Percentiles rank a stretch among this genome's conserved stretches.
phyloP scores from a whole-genome alignment of 2,113 vertebrate species.

The Ochotona curzoniae region DNA sequence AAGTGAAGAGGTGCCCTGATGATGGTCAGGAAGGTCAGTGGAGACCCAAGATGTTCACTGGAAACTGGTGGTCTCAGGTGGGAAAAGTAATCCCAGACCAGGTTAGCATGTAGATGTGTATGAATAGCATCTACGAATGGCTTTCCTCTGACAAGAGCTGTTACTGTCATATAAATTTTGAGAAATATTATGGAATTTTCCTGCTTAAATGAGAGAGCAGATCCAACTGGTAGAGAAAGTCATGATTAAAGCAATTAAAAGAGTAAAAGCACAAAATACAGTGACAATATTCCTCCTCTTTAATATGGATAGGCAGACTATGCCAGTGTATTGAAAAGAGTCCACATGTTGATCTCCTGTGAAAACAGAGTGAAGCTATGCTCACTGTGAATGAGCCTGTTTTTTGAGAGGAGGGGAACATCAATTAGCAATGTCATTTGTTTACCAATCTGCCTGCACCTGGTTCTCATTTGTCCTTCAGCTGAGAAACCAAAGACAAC shows the following conservation, averaged over 20 bases:
- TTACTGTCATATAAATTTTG: conserved; percentile 73
- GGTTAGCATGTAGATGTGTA: neutral
- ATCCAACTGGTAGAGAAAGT: conserved; percentile 50
- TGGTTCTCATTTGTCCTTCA: conserved; percentile 70
- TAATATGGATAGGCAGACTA: conserved; percentile 28
- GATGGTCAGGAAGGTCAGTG: neutral
- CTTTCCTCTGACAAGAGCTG: conserved; percentile 64
- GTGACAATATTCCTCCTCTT: conserved; percentile 41
- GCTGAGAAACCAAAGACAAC: conserved; percentile 72
- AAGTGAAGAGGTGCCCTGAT: neutral
- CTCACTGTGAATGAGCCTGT: neutral
- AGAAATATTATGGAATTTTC: conserved; percentile 57
- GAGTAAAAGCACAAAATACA: conserved; percentile 57
- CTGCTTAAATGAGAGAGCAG: conserved; percentile 67
- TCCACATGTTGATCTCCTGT: neutral
- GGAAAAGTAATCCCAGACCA: conserved; percentile 29
- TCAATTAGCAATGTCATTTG: conserved; percentile 45
- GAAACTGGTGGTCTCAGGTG: conserved; percentile 13
- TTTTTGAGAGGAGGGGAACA: conserved; percentile 53
- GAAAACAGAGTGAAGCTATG: conserved; percentile 22
- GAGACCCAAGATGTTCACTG: neutral
- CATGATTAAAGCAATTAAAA: conserved; percentile 70
- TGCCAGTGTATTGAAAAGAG: conserved; percentile 28
- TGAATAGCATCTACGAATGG: conserved; percentile 62
- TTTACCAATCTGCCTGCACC: conserved; percentile 68